Evolutionary conservation across 2,113 vertebrate genomes (phyloP).

Genomic region (Meleagris gallopavo): DNA sequence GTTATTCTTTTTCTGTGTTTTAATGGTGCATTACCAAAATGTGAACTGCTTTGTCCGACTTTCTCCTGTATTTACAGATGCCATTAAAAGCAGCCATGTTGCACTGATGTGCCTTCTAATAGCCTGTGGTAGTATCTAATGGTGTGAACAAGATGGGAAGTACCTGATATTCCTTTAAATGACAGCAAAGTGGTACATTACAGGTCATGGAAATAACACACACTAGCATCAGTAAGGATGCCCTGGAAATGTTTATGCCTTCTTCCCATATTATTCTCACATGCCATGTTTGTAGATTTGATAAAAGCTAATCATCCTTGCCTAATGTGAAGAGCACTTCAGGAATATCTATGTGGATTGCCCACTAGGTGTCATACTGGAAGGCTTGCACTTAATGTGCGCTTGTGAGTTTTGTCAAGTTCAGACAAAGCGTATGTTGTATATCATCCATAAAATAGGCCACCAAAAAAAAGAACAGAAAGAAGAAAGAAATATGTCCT

Average conservation of each 20-base stretch:
- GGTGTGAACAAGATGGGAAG: conserved; percentile 48
- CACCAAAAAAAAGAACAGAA: not conserved
- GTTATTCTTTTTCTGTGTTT: conserved; percentile 23
- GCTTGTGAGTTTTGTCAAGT: not conserved
- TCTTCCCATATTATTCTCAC: not conserved
- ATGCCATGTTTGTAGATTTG: not conserved
- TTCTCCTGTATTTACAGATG: conserved; percentile 55
- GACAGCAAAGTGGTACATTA: not conserved
- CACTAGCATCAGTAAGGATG: not conserved
- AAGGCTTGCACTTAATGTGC: not conserved
- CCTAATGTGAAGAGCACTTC: not conserved
- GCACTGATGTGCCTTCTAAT: conserved; percentile 57
- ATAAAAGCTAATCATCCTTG: conserved; percentile 13
- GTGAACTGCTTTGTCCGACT: not conserved
- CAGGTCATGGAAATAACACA: not conserved
- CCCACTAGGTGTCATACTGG: conserved; percentile 37
- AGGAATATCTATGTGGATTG: not conserved
- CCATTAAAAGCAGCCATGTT: conserved; percentile 67
- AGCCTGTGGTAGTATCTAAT: conserved; percentile 7
- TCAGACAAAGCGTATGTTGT: not conserved
- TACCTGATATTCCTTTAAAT: conserved; percentile 36
- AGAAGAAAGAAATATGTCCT: not conserved
- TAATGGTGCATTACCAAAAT: conserved; percentile 4
- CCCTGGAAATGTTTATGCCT: not conserved
- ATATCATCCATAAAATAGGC: not conserved